A percentile compares a stretch with the other conserved stretches of the same genome.
Evolutionary conservation across 1,140 invertebrate species (phyloP).

Genomic region (Hyposmocoma kahamanoa): DNA sequence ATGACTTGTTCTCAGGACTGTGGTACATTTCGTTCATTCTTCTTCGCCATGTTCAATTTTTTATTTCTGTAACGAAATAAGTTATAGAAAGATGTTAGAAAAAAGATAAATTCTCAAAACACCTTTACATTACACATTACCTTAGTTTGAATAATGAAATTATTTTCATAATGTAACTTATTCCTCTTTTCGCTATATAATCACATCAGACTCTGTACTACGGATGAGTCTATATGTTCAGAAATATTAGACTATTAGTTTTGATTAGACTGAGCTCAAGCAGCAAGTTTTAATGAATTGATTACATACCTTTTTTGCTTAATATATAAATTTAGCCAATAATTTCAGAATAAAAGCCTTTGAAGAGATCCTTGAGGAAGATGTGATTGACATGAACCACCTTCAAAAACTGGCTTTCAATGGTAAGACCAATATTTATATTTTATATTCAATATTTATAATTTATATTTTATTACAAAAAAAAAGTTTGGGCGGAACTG

Average conservation of each 20-base stretch:
- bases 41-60: no score
- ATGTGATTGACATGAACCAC: slow-evolving; percentile 79
- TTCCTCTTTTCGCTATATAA: not conserved
- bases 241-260: not conserved
- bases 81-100: no score
- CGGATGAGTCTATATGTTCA: no score
- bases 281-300: not conserved
- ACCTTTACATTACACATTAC: no score
- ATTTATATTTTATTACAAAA: not conserved
- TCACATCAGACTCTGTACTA: not conserved
- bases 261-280: not conserved
- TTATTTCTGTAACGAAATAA: no score
- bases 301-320: slow-evolving; percentile 6
- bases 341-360: slow-evolving; percentile 82
- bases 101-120: no score
- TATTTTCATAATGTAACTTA: not conserved
- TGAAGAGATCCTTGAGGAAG: slow-evolving; percentile 78
- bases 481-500: not conserved
- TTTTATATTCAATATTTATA: not conserved
- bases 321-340: not conserved
- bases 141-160: no score
- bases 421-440: slow-evolving; percentile 70
- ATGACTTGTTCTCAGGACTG: no score
- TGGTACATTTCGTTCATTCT: no score
- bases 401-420: slow-evolving; percentile 83